A percentile compares a stretch with the other conserved stretches of the same genome.
phyloP scores from a whole-genome alignment of 2,888 invertebrate species.

The Xestobium rufovillosum region DNA sequence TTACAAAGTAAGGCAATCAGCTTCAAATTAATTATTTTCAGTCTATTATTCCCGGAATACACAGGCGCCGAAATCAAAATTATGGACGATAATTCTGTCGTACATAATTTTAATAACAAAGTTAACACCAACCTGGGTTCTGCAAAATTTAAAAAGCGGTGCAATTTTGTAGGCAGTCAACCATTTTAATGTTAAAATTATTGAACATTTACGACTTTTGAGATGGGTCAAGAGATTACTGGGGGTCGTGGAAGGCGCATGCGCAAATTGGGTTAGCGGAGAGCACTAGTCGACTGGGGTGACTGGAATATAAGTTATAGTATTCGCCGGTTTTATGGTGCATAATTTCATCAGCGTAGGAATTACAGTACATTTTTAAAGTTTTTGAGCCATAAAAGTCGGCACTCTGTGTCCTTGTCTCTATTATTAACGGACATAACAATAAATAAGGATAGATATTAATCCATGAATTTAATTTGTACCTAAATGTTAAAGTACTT shows the following conservation, averaged over 20 bases:
- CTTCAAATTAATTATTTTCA: no score
- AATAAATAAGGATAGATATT: conserved; percentile 24
- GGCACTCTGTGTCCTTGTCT: conserved; percentile 32
- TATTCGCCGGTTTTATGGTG: conserved; percentile 37
- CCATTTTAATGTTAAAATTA: conserved; percentile 23
- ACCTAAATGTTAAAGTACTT: conserved; percentile 28
- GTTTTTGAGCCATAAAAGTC: conserved; percentile 37
- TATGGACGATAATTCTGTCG: background rate
- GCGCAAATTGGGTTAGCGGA: no score
- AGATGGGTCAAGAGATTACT: conserved; percentile 17
- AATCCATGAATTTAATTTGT: conserved; percentile 27
- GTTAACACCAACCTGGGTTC: background rate
- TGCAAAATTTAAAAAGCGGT: conserved; percentile 6
- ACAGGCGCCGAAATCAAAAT: no score
- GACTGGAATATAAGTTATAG: conserved; percentile 30
- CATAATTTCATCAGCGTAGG: conserved; percentile 39
- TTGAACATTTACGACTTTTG: conserved; percentile 25
- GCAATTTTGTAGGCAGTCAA: conserved; percentile 23
- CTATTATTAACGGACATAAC: conserved; percentile 33
- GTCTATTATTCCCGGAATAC: background rate
- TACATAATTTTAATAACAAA: no score
- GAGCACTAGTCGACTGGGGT: no score
- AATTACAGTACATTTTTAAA: conserved; percentile 37
- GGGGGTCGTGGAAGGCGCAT: no score
- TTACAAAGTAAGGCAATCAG: conserved; percentile 1